A percentile compares a stretch with the other conserved stretches of the same genome.
Conservation (phyloP, 2,888 invertebrate species). For the Heteromurus nitidus region DNA sequence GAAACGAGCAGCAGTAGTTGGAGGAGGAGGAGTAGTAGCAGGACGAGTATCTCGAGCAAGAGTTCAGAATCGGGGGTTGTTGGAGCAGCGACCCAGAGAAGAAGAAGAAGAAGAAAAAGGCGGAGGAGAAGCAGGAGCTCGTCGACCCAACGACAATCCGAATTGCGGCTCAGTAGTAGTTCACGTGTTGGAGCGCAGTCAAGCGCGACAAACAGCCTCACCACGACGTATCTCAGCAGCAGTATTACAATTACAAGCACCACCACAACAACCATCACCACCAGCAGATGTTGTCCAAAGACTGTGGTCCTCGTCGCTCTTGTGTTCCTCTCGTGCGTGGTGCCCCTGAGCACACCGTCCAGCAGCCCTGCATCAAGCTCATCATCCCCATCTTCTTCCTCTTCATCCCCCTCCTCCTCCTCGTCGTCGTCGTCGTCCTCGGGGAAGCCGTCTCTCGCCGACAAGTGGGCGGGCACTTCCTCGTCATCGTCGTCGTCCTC, state of each 20-base stretch:
- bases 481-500: not conserved
- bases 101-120: too few species aligned
- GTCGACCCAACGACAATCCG: not conserved
- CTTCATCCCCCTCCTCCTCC: not conserved
- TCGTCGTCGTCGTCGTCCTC: not conserved
- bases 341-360: constrained; percentile 63
- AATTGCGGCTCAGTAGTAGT: not conserved
- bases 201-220: not conserved
- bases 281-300: constrained; percentile 18
- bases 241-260: not conserved
- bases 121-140: not conserved
- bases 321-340: constrained; percentile 48
- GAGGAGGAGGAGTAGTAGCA: not conserved
- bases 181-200: not conserved
- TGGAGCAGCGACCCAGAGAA: too few species aligned
- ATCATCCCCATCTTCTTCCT: constrained; percentile 37
- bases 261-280: not conserved
- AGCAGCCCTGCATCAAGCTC: constrained; percentile 13
- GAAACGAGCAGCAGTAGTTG: too few species aligned
- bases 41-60: not conserved
- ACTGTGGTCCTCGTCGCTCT: constrained; percentile 23
- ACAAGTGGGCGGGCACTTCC: not conserved
- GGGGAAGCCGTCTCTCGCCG: not conserved
- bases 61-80: too few species aligned
- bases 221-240: constrained; percentile 1